Conservation (phyloP, 2,113 vertebrate genomes). For the Laticauda colubrina region DNA sequence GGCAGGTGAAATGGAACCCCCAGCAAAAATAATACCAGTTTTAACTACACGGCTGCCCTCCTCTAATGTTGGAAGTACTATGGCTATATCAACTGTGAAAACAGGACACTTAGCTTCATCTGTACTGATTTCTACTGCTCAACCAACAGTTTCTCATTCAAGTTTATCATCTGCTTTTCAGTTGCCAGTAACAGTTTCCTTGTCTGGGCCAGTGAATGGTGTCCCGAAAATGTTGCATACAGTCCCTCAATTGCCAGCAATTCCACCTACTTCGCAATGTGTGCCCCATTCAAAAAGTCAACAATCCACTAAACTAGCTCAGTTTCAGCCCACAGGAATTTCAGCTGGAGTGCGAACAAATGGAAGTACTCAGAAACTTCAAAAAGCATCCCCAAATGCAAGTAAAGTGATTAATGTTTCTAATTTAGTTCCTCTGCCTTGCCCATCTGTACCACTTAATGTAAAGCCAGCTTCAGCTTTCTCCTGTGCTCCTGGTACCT, state of each 20-base stretch:
- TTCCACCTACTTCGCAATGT: conserved; percentile 50
- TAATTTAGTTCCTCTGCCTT: conserved; percentile 53
- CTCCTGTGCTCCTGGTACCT: conserved; percentile 42
- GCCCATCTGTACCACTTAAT: conserved; percentile 58
- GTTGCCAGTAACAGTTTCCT: conserved; percentile 68
- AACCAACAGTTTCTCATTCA: conserved; percentile 64
- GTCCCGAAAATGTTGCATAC: conserved; percentile 56
- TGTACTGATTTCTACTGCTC: conserved; percentile 76
- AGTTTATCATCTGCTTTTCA: conserved; percentile 68
- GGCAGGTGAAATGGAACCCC: conserved; percentile 61
- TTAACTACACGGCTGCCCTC: conserved; percentile 59
- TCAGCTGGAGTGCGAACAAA: conserved; percentile 65
- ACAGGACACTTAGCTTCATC: conserved; percentile 83
- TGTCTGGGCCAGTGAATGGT: conserved; percentile 57
- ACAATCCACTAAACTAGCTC: conserved; percentile 51
- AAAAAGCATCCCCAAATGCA: conserved; percentile 51
- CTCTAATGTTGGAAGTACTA: conserved; percentile 68
- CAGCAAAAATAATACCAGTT: conserved; percentile 63
- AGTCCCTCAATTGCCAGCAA: conserved; percentile 57
- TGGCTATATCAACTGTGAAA: conserved; percentile 81
- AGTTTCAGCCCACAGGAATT: conserved; percentile 64
- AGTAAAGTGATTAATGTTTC: conserved; percentile 62
- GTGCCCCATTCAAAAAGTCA: conserved; percentile 65
- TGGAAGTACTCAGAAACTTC: conserved; percentile 61
- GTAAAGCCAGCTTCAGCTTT: conserved; percentile 59